Evolutionary conservation across 2,113 vertebrate genomes (phyloP), one percentile per base, ranked within the genome.

Genomic region (Pachypanchax playfairii): DNA sequence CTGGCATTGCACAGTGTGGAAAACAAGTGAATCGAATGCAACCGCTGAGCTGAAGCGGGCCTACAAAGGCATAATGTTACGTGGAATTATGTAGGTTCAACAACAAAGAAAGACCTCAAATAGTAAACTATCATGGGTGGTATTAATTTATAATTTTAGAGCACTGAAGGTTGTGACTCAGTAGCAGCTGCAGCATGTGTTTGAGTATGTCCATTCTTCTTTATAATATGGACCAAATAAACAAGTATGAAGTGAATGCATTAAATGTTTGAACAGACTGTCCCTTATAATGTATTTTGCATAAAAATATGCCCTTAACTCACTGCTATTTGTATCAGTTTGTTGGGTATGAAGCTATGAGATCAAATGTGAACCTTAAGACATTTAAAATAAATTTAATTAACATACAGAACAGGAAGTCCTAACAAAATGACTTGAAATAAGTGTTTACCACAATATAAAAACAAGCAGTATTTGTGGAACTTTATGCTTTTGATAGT

Each of bases 21-120:
- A 85, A 85, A 88, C 76, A 84, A 85, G 79, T 82, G 83, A 84
- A 82, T 79, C 71, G 65, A 86, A 80, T 72, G 77, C 61, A 54
- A 77, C 73, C 29, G 4, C 70, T 51, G 61, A 75, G 79, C 75
- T 68, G 65, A 73, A 73, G 73, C 41, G 31, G 57, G 56, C 25
- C 44, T 42, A 57, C 59, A 43, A 56, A 85, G 82, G 83, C 72
- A 62, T 64, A 67, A 81, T 75, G 70, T 80, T 70, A 67, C 70
- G 68, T 33, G 57, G 61, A 56, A 28, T 75, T 73, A 75, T 52
- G 51, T 65, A 39, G 65, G 58, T 73, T 69, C 50, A 51, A 54
- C 47, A 77, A 77, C 81, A 63, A 61, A 58, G 51, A 26, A 74
- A 62, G 57, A 83, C 77, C 80, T 83, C n/a, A n/a, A n/a, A n/a